A percentile compares a stretch with the other conserved stretches of the same genome.
Evolutionary conservation across 2,888 invertebrate genomes (phyloP).

Genomic region (Thysanoteuthis rhombus): DNA sequence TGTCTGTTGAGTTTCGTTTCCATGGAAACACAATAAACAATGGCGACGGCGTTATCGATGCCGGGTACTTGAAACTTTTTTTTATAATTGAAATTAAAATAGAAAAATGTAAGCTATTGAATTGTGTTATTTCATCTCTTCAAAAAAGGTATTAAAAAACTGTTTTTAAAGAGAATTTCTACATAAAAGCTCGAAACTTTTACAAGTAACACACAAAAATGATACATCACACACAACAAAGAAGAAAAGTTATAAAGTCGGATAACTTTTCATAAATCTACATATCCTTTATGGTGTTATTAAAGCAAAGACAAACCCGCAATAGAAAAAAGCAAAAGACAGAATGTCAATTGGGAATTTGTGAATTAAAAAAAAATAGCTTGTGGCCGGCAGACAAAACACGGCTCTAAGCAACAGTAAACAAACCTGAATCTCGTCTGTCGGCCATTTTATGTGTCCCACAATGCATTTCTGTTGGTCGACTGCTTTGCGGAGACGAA

Average conservation of each 20-base stretch:
- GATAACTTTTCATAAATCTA: neutral
- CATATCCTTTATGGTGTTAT: neutral
- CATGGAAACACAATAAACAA: neutral
- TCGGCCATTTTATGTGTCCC: slow-evolving; percentile 62
- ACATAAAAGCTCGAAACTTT: neutral
- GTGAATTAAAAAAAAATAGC: neutral
- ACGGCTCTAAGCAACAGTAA: slow-evolving; percentile 54
- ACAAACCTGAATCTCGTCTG: slow-evolving; percentile 67
- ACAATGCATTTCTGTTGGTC: slow-evolving; percentile 35
- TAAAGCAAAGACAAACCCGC: neutral
- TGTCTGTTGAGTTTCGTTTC: neutral
- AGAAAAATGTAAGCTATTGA: neutral
- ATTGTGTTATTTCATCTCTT: neutral
- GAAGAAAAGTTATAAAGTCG: neutral
- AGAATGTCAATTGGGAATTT: neutral
- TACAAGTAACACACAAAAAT: neutral
- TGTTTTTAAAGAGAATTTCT: neutral
- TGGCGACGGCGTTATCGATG: neutral
- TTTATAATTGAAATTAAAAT: neutral
- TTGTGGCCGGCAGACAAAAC: neutral
- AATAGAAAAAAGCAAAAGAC: neutral
- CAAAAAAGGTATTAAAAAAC: neutral
- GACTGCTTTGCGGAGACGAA: slow-evolving; percentile 16
- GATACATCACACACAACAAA: neutral
- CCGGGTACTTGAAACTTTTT: neutral